Evolutionary conservation across 2,113 vertebrate species (phyloP).

Genomic region (Pygoscelis adeliae): DNA sequence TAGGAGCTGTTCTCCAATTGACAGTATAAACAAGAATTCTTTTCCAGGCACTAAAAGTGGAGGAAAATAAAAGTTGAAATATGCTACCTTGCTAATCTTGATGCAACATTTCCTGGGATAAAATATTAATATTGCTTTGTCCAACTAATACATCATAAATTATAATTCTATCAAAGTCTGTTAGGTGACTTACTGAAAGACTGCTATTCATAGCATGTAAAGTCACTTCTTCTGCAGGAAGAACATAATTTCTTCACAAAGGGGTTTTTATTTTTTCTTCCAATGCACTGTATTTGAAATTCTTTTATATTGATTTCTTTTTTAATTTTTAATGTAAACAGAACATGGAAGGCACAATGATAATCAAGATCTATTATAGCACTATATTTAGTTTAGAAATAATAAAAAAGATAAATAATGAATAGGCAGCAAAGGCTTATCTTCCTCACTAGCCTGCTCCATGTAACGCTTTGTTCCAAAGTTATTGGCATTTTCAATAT

Average conservation of each 20-base stretch:
- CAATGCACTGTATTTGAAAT: background rate
- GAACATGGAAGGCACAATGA: background rate
- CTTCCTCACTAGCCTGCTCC: background rate
- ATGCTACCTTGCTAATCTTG: background rate
- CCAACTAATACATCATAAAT: background rate
- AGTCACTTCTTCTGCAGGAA: background rate
- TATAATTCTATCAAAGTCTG: background rate
- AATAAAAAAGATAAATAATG: conserved; percentile 36
- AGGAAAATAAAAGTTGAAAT: background rate
- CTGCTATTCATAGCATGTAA: background rate
- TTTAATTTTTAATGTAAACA: conserved; percentile 9
- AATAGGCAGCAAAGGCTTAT: conserved; percentile 3
- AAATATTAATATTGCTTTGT: conserved; percentile 10
- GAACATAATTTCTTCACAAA: background rate
- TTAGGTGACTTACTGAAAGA: background rate
- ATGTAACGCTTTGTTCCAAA: background rate
- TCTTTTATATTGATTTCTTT: background rate
- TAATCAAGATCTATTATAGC: conserved; percentile 1
- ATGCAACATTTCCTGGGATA: background rate
- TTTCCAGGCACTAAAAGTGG: background rate
- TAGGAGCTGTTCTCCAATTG: background rate
- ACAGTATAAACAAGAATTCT: background rate
- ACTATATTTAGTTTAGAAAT: conserved; percentile 15
- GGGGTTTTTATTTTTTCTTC: background rate
- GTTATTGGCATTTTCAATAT: background rate